Evolutionary conservation across 2,113 vertebrate species (phyloP), one percentile per base, ranked within the genome.

Genomic region (Ceuthmochares aereus): DNA sequence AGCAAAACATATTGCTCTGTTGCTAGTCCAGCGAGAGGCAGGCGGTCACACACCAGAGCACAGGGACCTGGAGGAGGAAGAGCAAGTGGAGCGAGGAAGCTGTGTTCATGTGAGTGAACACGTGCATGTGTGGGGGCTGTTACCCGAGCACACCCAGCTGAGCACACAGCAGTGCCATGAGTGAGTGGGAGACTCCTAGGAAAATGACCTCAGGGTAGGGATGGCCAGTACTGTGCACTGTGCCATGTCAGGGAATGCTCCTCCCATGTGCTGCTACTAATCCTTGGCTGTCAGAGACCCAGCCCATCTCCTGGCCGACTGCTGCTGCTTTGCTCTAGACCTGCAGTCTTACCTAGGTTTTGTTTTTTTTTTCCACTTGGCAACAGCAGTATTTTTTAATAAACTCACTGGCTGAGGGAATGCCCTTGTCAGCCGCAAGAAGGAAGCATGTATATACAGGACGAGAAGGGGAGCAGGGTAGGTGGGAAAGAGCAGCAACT

Each of bases 401-500:
- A 1, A 85, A 14, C 18, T 22, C 43, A 0, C 0, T 20, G 14
- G 2, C 8, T 2, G 6, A 16, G 34, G 27, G 19, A n/a, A 32
- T 9, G 14, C 25, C 74, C 69, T 52, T 7, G n/a, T 9, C 23
- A 40, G 2, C 32, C 55, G 51, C 56, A n/a, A 55, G 84, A 9
- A 29, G 20, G 62, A 25, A 64, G 54, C 22, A 10, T 12, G 1
- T 19, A 20, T 8, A 16, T 6, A 15, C 29, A 30, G 52, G 67
- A 3, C 63, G 66, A 36, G 64, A 25, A 47, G 47, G 32, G 34
- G 23, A 62, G 64, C 55, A 49, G 69, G 36, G 17, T 10, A 4
- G 1, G 8, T 5, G 12, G 70, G 37, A 23, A n/a, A 27, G 29
- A 55, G 87, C 78, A 60, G 69, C 36, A 47, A 2, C 45, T 59